Evolutionary conservation across 1,140 invertebrate genomes (phyloP).

Genomic region (Pinna nobilis): DNA sequence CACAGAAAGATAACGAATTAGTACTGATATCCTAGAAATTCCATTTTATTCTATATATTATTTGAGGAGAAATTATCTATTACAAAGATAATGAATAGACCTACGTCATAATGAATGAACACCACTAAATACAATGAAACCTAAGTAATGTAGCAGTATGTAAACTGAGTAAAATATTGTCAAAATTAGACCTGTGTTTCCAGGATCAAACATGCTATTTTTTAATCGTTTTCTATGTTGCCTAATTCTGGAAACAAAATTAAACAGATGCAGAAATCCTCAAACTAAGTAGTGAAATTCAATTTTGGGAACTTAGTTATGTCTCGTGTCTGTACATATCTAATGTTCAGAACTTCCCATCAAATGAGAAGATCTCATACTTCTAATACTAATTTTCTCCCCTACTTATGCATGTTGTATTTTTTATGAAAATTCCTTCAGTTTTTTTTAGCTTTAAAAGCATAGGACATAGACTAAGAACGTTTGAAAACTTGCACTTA

Average conservation of each 20-base stretch:
- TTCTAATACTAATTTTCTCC: not conserved
- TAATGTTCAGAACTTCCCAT: not conserved
- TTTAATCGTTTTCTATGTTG: not conserved
- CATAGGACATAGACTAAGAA: not conserved
- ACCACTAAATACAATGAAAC: too few species aligned
- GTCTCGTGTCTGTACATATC: not conserved
- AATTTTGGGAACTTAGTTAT: not conserved
- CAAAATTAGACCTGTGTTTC: too few species aligned
- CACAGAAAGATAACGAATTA: too few species aligned
- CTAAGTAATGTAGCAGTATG: too few species aligned
- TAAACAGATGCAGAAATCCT: not conserved
- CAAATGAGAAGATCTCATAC: not conserved
- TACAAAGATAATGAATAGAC: too few species aligned
- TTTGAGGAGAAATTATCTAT: too few species aligned
- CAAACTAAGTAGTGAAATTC: not conserved
- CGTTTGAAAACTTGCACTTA: slow-evolving; percentile 16
- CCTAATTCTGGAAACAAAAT: not conserved
- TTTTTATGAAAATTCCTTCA: slow-evolving; percentile 8
- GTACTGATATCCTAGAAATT: too few species aligned
- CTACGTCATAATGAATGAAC: too few species aligned
- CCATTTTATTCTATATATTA: too few species aligned
- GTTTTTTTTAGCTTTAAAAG: not conserved
- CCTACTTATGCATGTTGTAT: not conserved
- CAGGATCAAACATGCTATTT: too few species aligned
- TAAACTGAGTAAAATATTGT: too few species aligned